phyloP scores from a whole-genome alignment of 2,888 invertebrate genomes.

The Petrolisthes manimaculis region DNA sequence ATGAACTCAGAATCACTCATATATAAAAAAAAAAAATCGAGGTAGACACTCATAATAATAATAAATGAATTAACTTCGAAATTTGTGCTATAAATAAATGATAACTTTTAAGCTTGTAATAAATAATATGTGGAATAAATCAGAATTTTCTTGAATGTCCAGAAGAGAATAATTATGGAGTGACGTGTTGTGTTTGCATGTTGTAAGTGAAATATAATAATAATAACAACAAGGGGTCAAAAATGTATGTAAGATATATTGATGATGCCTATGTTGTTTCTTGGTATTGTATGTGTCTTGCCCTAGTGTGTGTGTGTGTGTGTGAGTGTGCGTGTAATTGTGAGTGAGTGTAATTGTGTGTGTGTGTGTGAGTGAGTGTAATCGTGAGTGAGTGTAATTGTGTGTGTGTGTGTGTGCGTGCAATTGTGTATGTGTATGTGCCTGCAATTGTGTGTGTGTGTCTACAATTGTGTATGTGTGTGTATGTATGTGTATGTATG shows the following conservation, averaged over 20 bases:
- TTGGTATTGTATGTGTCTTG: not conserved
- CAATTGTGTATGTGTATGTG: not conserved
- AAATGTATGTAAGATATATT: no score
- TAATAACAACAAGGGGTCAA: not conserved
- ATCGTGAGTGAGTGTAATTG: not conserved
- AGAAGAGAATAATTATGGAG: not conserved
- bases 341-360: not conserved
- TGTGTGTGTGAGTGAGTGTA: not conserved
- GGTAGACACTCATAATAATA: no score
- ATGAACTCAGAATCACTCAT: no score
- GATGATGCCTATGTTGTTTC: no score
- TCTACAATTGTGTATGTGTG: not conserved
- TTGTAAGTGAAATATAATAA: not conserved
- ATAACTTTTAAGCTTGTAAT: no score
- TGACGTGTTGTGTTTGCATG: not conserved
- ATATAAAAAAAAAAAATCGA: no score
- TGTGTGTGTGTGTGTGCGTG: not conserved
- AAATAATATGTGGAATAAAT: no score
- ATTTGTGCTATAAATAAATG: no score
- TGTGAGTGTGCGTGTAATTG: not conserved
- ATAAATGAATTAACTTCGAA: no score
- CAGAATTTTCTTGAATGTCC: no score
- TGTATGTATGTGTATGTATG: not conserved
- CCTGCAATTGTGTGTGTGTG: not conserved
- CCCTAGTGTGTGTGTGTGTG: not conserved